Base-by-base conservation (phyloP, 1,140 invertebrate genomes). In the Popillia japonica region DNA sequence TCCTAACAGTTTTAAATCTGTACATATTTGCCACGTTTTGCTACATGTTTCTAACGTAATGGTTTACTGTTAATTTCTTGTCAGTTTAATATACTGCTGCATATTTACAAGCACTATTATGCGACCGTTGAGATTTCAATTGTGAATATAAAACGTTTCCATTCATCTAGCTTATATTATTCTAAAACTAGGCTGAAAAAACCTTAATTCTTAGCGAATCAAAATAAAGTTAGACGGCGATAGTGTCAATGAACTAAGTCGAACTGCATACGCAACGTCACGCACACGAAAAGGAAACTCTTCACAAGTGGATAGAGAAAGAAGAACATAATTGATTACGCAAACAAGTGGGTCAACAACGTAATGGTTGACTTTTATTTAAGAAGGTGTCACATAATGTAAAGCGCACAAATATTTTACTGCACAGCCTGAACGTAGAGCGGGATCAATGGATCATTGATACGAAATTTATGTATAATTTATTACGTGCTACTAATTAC, bases 271-370 rank as follows among this genome's bases (percentile, higher is more conserved):
- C 22, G 27, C 20, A 61, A n/a, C 17, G 10, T 68, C 61, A 68
- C 61, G 61, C 61, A 22, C 61, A 68, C 27, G 48, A 68, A 27
- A 11, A 23, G 8, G 27, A 68, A 3, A 68, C 61, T 22, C 8
- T 27, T 14, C 61, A 23, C 9, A 64, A 22, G 20, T 17, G 22
- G 20, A 68, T 17, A 17, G 61, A 68, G 61, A 64, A 34, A 34
- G 17, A 10, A 17, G 6, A n/a, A 34, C 20, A 4, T 27, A 68
- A 68, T 68, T 68, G 61, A 68, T 68, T 68, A 68, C 61, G 61
- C 61, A 68, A 68, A 27, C 61, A 68, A 68, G 22, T 68, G 61
- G 61, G 61, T 68, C 61, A 68, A 68, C 61, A 68, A 34, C 61
- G 61, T 68, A 68, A 68, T 68, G 27, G 61, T 68, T 68, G 27